A percentile compares a stretch with the other conserved stretches of the same genome.
These are phyloP conservation scores for Drosophila parthenogenetica DNA, from an alignment of 2,888 invertebrate species.

Conservation along the genomic window DNA sequence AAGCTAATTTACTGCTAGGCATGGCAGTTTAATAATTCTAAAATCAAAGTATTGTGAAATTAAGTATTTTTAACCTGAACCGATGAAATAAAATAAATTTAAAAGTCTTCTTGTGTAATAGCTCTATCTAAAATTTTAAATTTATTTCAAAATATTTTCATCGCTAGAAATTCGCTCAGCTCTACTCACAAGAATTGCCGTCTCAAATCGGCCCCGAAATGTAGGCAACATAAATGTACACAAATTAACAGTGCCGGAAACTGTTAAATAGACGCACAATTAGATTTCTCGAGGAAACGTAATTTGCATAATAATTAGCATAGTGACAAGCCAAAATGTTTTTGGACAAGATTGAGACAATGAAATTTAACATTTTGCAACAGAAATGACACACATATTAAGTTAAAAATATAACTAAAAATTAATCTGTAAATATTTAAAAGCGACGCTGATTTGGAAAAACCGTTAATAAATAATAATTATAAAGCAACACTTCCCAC, in stretches of 20 bases:
- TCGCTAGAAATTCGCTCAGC: background rate
- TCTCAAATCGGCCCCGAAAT: conserved; percentile 16
- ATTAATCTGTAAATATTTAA: too few species aligned
- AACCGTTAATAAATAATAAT: too few species aligned
- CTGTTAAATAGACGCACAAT: conserved; percentile 10
- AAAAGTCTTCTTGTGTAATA: background rate
- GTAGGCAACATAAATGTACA: conserved; percentile 39
- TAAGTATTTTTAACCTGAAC: background rate
- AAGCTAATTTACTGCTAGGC: background rate
- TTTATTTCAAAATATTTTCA: background rate
- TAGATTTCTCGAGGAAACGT: background rate
- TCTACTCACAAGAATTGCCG: background rate
- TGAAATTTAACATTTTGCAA: background rate
- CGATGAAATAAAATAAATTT: background rate
- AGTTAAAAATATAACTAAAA: background rate
- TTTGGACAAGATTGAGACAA: too few species aligned
- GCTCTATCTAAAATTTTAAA: too few species aligned
- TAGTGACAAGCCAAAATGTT: background rate
- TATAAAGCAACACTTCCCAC: too few species aligned
- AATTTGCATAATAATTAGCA: conserved; percentile 7
- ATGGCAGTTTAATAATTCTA: background rate
- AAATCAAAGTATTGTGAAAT: background rate
- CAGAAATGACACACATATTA: background rate
- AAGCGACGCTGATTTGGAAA: too few species aligned
- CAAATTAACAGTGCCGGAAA: background rate